phyloP scores from a whole-genome alignment of 1,140 invertebrate genomes.

The Orchesella cincta region DNA sequence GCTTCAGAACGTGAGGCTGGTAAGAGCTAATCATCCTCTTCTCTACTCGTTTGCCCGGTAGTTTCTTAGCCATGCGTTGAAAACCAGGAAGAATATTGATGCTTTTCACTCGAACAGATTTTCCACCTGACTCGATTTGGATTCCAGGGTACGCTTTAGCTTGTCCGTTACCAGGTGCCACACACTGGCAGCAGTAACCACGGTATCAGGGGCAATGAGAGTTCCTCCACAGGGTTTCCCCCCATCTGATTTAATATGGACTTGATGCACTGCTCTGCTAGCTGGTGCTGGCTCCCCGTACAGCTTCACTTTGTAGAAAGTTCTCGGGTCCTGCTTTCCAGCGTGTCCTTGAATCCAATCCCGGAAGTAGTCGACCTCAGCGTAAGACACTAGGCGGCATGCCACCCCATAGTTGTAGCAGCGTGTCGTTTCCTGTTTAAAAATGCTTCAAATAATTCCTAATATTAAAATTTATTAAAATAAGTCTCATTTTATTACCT shows the following conservation, averaged over 20 bases:
- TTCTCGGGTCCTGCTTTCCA: neutral
- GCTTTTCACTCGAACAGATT: neutral
- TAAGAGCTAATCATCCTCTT: neutral
- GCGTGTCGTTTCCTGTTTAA: no score
- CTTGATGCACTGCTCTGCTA: neutral
- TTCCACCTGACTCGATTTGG: neutral
- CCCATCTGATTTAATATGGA: neutral
- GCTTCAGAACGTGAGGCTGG: neutral
- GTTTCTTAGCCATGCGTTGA: neutral
- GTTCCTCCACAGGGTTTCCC: neutral
- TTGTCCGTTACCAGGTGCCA: neutral
- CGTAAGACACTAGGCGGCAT: neutral
- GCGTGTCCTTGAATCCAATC: neutral
- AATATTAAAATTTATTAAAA: neutral
- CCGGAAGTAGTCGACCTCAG: conserved; percentile 12
- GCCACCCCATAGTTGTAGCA: neutral
- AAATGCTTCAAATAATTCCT: no score
- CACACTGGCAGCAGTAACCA: neutral
- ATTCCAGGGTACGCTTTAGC: neutral
- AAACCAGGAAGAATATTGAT: neutral
- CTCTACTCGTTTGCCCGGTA: neutral
- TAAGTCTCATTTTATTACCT: neutral
- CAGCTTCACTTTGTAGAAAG: neutral
- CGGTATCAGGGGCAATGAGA: neutral
- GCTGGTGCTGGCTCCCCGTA: neutral